Evolutionary conservation across 2,797 vertebrate genomes (phyloP), one percentile per base, ranked within the genome.

Genomic region (Enoplosus armatus): DNA sequence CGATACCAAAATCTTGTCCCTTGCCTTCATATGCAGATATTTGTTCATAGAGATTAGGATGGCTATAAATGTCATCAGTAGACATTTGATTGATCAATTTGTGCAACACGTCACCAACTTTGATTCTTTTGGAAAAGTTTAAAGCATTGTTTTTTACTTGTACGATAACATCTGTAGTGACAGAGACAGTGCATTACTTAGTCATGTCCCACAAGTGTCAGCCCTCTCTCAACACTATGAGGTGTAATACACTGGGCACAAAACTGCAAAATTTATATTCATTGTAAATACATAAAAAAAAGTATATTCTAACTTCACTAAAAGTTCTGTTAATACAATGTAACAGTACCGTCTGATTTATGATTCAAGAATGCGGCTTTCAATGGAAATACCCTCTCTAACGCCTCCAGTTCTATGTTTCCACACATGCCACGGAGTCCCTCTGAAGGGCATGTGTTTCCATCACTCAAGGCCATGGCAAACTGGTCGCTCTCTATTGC

Each of bases 401-500:
- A 58, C 33, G 55, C 58, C 53, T 88, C 48, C 55, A 72, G 10
- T 68, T 73, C 41, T 63, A 14, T 77, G 64, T 82, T 88, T 86
- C 69, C 80, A 80, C 83, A 85, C 79, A 77, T 68, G 78, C 59
- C 68, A 47, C 39, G 2, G 69, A 68, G 72, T 62, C 75, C 43
- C 62, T 74, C 51, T 84, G 61, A 83, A 75, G 60, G 62, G 74
- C 80, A 82, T 72, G 61, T 87, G 86, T 81, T 89, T 89, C 85
- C 85, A 84, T 88, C 85, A 75, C 63, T 85, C 82, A 83, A 86
- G 79, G 84, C 71, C 29, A 26, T 8, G 22, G 75, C 69, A 67
- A 64, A 79, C 54, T 16, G 24, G 65, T 45, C 26, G 26, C 75
- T 55, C 41, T 58, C 67, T 61, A 4, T 86, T 92, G 80, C 82